Evolutionary conservation across 2,113 vertebrate genomes (phyloP), one percentile per base, ranked within the genome.

Genomic region (Steatornis caripensis): DNA sequence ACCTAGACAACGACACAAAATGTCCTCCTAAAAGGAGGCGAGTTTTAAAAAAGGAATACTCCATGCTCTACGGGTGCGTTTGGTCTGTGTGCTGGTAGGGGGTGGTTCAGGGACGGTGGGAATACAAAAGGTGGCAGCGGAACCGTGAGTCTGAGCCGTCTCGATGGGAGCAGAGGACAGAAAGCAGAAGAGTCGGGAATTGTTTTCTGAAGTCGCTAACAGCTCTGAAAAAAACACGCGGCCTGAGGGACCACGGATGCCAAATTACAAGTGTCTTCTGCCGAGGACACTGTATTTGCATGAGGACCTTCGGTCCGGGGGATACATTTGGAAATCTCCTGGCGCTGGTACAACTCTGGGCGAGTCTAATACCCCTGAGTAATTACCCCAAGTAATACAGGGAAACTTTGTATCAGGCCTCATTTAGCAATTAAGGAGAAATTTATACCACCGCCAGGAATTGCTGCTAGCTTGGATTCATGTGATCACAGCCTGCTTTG

Each of bases 11-110:
- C 0, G 15, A 2, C 49, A 39, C 14, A 11, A 23, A 16, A 13
- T 7, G 23, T 8, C 13, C 34, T 11, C 7, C 21, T 15, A 0
- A 34, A 18, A 9, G 0, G 8, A 41, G 6, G 30, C 3, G 1
- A 14, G 17, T 5, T 37, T 16, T n/a, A 17, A 48, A 9, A 7
- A n/a, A n/a, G n/a, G 1, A 3, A 6, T 10, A 13, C 21, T 26
- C 37, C 21, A 10, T 2, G 1, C 22, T 20, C 43, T 32, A 4
- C 0, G 8, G 21, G 45, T 11, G 10, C 0, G 1, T 53, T 22
- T 19, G 30, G 29, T 46, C 14, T 49, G 30, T 6, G 51, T 46
- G 57, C 34, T 13, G 19, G 21, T 11, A 16, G 27, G 22, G 26
- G 69, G 43, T 16, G 19, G 5, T 30, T 26, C 23, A 15, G 43